A percentile compares a stretch with the other conserved stretches of the same genome.
Conservation (phyloP, 2,797 vertebrate genomes). For the Dendrocincla fuliginosa region DNA sequence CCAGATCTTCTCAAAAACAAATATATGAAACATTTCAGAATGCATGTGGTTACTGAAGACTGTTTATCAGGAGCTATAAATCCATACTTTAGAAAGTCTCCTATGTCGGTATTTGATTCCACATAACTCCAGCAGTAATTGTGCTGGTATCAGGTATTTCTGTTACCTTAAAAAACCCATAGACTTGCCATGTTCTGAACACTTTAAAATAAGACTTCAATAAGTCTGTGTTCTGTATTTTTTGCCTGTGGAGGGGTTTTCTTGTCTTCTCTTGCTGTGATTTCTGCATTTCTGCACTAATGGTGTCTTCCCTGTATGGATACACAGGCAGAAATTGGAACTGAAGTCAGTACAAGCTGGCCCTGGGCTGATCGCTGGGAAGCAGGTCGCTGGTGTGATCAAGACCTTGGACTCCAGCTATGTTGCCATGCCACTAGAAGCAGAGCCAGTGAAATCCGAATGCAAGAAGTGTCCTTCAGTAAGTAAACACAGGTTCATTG, state of each 20-base stretch:
- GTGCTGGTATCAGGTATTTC: not conserved
- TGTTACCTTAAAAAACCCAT: not conserved
- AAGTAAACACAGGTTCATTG: constrained; percentile 60
- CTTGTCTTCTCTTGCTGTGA: not conserved
- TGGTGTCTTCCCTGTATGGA: not conserved
- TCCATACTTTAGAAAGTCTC: not conserved
- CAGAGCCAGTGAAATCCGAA: constrained; percentile 78
- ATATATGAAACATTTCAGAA: not conserved
- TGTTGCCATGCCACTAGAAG: constrained; percentile 80
- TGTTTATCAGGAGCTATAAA: not conserved
- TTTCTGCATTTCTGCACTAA: not conserved
- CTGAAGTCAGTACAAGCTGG: constrained; percentile 82
- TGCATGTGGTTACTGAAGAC: not conserved
- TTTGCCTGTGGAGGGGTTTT: not conserved
- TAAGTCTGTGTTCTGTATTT: not conserved
- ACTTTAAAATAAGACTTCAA: not conserved
- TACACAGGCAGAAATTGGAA: constrained; percentile 85
- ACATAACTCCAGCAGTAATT: not conserved
- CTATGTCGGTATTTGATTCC: not conserved
- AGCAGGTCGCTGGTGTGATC: constrained; percentile 80
- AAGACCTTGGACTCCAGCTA: constrained; percentile 85
- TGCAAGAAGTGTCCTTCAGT: constrained; percentile 90
- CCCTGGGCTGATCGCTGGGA: constrained; percentile 80
- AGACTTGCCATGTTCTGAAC: not conserved
- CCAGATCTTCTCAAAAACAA: not conserved